Evolutionary conservation across 2,797 vertebrate genomes (phyloP), one percentile per base, ranked within the genome.

Genomic region (Furcifer pardalis): DNA sequence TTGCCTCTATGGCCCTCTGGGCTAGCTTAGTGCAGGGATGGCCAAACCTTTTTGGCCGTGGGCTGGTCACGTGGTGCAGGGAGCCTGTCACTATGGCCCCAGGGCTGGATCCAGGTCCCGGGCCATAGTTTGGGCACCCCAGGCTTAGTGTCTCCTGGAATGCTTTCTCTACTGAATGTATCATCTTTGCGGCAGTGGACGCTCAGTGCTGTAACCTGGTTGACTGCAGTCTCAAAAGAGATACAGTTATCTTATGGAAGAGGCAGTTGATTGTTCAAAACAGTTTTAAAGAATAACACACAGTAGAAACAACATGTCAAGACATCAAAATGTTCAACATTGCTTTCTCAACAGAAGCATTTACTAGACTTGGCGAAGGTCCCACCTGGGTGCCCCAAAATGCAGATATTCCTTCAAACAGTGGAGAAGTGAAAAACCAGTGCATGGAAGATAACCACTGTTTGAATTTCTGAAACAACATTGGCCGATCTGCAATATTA

Each of bases 401-500:
- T 37, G 32, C 63, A 15, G 12, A 13, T 27, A 73, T 84, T 73
- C 27, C 42, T 30, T 44, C 17, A 30, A n/a, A 17, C n/a, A 5
- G 23, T n/a, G 9, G 2, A 9, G 63, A 12, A 32, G 5, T 15
- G 42, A 30, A 72, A 82, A 44, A 72, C 60, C 2, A 13, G 44
- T 49, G 21, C 12, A 69, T 49, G 59, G 42, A 40, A n/a, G 42
- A 52, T 32, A 3, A 40, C 19, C 72, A 15, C 27, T 21, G 23
- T 81, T 74, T 71, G 63, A 30, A 44, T 81, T 69, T 81, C 65
- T 7, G n/a, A 77, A n/a, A 49, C 49, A 1, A 37, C 25, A 76
- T 76, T 62, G 46, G 62, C 40, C n/a, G 46, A 56, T 32, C 77
- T 81, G 25, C 35, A 63, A 81, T 86, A 86, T 77, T 81, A 76